These are phyloP conservation scores for Sciaenops ocellatus DNA, from an alignment of 2,797 vertebrate genomes.

Conservation along the genomic window DNA sequence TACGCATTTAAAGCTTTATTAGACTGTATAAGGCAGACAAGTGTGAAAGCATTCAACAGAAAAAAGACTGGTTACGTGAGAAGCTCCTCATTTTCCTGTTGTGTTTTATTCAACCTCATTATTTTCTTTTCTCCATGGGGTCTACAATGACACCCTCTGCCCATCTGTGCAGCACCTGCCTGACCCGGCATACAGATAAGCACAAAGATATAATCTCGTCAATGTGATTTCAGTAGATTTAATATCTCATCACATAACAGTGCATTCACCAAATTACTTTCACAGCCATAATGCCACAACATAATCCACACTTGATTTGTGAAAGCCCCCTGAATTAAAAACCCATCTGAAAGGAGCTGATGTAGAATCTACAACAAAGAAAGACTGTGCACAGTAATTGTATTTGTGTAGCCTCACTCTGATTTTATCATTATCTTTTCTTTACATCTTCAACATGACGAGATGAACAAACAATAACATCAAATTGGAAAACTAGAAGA, in stretches of 20 bases:
- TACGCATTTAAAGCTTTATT: conserved; percentile 5
- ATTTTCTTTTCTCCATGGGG: conserved; percentile 8
- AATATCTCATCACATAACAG: conserved; percentile 66
- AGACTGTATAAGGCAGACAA: background rate
- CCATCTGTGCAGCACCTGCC: conserved; percentile 42
- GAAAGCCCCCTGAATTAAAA: conserved; percentile 19
- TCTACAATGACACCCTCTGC: conserved; percentile 24
- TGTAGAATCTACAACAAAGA: conserved; percentile 10
- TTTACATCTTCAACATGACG: background rate
- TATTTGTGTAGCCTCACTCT: background rate
- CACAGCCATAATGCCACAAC: conserved; percentile 37
- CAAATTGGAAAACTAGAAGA: background rate
- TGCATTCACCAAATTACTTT: conserved; percentile 68
- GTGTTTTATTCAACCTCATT: conserved; percentile 17
- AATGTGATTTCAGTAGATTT: conserved; percentile 58
- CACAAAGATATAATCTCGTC: conserved; percentile 62
- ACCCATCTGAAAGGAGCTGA: conserved; percentile 22
- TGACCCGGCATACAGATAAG: background rate
- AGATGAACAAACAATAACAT: background rate
- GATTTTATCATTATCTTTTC: background rate
- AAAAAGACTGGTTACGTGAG: background rate
- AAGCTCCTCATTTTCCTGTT: background rate
- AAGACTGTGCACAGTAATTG: background rate
- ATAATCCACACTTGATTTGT: conserved; percentile 66
- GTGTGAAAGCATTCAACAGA: background rate